Evolutionary conservation across 2,888 invertebrate species (phyloP).

Genomic region (Apotomis betuletana): DNA sequence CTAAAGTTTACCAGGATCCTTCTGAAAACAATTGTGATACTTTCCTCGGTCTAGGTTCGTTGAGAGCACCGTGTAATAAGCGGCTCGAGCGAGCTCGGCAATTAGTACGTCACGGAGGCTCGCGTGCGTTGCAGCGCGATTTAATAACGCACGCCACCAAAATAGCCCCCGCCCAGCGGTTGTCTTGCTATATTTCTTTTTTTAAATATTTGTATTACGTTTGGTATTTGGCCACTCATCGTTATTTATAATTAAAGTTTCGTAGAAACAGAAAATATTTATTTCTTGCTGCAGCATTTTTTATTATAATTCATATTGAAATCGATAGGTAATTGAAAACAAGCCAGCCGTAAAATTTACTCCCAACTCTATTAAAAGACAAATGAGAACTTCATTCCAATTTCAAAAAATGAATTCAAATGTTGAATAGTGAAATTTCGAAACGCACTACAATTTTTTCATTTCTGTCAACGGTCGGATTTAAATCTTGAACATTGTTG

Average conservation of each 20-base stretch:
- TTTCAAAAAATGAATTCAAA: conserved; percentile 5
- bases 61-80: conserved; percentile 33
- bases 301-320: too few relatives aligned
- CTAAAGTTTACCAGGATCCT: conserved; percentile 20
- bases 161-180: conserved; percentile 52
- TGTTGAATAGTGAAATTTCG: conserved; percentile 17
- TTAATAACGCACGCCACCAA: conserved; percentile 70
- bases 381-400: neutral
- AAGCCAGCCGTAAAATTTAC: neutral
- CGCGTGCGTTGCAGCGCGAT: conserved; percentile 70
- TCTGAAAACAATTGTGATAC: conserved; percentile 26
- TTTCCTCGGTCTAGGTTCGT: conserved; percentile 10
- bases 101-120: conserved; percentile 67
- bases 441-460: neutral
- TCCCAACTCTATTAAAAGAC: neutral
- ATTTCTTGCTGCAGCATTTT: neutral
- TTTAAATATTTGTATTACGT: conserved; percentile 15
- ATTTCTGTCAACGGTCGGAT: conserved; percentile 5
- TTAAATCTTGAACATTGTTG: conserved; percentile 38
- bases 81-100: conserved; percentile 50
- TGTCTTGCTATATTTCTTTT: conserved; percentile 22
- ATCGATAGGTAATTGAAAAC: neutral
- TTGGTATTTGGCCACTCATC: conserved; percentile 3
- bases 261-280: neutral
- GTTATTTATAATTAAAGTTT: neutral